phyloP scores from a whole-genome alignment of 2,888 invertebrate species.

The Seira musarum region DNA sequence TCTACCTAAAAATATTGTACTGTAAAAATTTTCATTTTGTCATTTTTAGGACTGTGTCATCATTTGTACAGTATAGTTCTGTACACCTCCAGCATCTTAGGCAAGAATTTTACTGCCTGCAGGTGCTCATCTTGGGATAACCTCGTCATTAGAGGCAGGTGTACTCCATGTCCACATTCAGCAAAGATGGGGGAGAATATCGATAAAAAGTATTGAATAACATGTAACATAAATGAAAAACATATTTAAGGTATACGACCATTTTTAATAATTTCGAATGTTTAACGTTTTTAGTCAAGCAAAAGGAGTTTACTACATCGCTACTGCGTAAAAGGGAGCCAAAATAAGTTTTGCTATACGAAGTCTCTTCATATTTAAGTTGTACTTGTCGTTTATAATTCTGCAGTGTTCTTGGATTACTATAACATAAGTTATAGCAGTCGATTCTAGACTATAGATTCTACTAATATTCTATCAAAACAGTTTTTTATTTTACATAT shows the following conservation, averaged over 20 bases:
- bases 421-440: too few relatives aligned
- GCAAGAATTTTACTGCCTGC: conserved; percentile 17
- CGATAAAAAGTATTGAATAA: conserved; percentile 12
- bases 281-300: neutral
- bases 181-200: conserved; percentile 35
- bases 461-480: neutral
- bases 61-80: conserved; percentile 39
- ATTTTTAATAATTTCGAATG: neutral
- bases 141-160: neutral
- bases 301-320: conserved; percentile 24
- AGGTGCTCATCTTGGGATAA: conserved; percentile 38
- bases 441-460: too few relatives aligned
- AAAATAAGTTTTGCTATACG: neutral
- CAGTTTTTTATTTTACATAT: neutral
- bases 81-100: conserved; percentile 19
- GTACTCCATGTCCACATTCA: conserved; percentile 3
- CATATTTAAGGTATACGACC: neutral
- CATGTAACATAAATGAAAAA: neutral
- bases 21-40: neutral
- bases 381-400: neutral
- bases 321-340: conserved; percentile 31
- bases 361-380: neutral
- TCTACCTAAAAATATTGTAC: neutral
- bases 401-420: neutral
- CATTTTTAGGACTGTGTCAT: conserved; percentile 36